Evolutionary conservation across 2,113 vertebrate genomes (phyloP), one percentile per base, ranked within the genome.

Genomic region (Ovis canadensis): DNA sequence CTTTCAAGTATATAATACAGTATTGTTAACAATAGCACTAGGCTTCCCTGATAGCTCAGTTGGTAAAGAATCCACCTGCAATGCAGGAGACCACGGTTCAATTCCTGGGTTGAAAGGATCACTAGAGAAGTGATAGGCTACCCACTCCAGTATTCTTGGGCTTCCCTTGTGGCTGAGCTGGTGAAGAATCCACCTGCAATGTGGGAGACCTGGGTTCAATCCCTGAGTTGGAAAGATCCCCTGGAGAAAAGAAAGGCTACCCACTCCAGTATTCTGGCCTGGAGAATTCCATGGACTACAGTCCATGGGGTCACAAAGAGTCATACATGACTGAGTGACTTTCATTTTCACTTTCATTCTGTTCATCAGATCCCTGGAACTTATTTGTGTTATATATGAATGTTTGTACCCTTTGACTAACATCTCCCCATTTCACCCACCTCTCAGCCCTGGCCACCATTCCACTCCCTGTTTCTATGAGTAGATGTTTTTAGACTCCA

Each of bases 81-180:
- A 36, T 71, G 33, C 17, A 36, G 17, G 64, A 71, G n/a, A 71
- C n/a, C 17, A 1, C 1, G 1, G 17, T 36, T 71, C 0, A 0
- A 36, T 36, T 71, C n/a, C 64, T 71, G 64, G n/a, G 64, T 21
- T 17, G 1, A 36, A n/a, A 71, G 19, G n/a, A 36, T 21, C n/a
- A 5, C 1, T 71, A 36, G 64, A 71, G n/a, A 67, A 71, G n/a
- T n/a, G 4, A 36, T 21, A 71, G 33, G n/a, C 2, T 71, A 36
- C 64, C n/a, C 64, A 21, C 17, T 36, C n/a, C 64, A 12, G 17
- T 36, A 71, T 36, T 71, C n/a, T 36, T 71, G 33, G n/a, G 64
- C 17, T 71, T 36, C n/a, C n/a, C 33, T 21, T 71, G 64, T 71
- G 64, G 64, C 9, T 21, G 17, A 36, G 64, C 64, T 71, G 64